Conservation (phyloP, 2,113 vertebrate species). For the Megatriorchis doriae region DNA sequence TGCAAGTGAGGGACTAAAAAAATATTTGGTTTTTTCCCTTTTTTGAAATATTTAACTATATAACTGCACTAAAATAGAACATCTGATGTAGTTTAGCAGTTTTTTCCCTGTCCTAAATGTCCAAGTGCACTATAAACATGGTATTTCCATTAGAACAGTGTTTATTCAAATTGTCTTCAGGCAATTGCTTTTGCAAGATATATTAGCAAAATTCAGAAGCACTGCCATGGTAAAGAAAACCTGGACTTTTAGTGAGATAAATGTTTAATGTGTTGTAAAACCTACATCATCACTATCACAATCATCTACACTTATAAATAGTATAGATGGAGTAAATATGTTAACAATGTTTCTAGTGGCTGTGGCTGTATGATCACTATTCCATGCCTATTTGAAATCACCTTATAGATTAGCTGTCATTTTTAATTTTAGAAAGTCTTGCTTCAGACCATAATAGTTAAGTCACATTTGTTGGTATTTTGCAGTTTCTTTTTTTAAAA, state of each 20-base stretch:
- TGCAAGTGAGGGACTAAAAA: not conserved
- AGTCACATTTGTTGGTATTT: not conserved
- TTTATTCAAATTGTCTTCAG: not conserved
- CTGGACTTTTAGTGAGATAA: not conserved
- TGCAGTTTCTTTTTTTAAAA: not conserved
- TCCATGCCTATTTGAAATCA: not conserved
- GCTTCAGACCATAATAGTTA: not conserved
- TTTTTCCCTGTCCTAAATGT: not conserved
- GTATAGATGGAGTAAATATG: not conserved
- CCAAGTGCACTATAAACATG: not conserved
- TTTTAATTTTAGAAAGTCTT: not conserved
- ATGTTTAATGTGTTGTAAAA: not conserved
- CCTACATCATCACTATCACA: not conserved
- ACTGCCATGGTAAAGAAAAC: not conserved
- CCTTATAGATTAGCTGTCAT: rapidly evolving
- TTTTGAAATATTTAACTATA: not conserved
- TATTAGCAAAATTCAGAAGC: not conserved
- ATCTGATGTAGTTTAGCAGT: not conserved
- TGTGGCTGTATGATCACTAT: not conserved
- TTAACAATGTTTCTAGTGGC: not conserved
- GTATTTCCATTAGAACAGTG: not conserved
- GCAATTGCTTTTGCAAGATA: not conserved
- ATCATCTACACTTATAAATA: not conserved
- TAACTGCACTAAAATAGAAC: not conserved
- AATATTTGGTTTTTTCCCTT: not conserved